Percentiles rank a stretch among this genome's conserved stretches.
These are phyloP conservation scores for Monochamus alternatus DNA, from an alignment of 2,888 invertebrate genomes.

Conservation along the genomic window DNA sequence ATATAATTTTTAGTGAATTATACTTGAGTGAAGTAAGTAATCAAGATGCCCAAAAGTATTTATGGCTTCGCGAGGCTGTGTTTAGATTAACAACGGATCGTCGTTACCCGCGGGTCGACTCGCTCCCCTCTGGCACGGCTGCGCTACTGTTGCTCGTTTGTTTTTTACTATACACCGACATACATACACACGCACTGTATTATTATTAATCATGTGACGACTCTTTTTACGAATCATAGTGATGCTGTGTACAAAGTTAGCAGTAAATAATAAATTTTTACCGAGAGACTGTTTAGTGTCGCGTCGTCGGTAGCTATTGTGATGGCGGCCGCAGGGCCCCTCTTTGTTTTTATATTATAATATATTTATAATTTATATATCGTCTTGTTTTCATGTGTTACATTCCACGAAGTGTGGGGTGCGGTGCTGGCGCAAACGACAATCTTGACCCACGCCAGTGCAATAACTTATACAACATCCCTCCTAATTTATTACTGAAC, in stretches of 20 bases:
- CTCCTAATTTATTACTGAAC: constrained; percentile 67
- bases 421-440: constrained; percentile 67
- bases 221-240: constrained; percentile 60
- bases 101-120: constrained; percentile 65
- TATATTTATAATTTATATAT: constrained; percentile 71
- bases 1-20: constrained; percentile 60
- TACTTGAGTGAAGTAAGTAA: constrained; percentile 54
- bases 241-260: constrained; percentile 66
- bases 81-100: constrained; percentile 71
- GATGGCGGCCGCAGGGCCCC: constrained; percentile 66
- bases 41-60: constrained; percentile 73
- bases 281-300: constrained; percentile 67
- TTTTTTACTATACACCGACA: constrained; percentile 45
- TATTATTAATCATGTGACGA: constrained; percentile 45
- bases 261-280: constrained; percentile 61
- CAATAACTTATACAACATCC: constrained; percentile 69
- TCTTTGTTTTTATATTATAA: constrained; percentile 67
- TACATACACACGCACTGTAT: background rate
- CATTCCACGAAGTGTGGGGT: constrained; percentile 68
- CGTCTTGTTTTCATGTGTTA: constrained; percentile 67
- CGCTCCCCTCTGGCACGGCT: constrained; percentile 65
- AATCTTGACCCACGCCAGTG: constrained; percentile 69
- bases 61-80: constrained; percentile 76
- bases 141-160: constrained; percentile 66
- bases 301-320: constrained; percentile 70